Conservation (phyloP, 2,797 vertebrate genomes). For the Crocidura indochinensis region DNA sequence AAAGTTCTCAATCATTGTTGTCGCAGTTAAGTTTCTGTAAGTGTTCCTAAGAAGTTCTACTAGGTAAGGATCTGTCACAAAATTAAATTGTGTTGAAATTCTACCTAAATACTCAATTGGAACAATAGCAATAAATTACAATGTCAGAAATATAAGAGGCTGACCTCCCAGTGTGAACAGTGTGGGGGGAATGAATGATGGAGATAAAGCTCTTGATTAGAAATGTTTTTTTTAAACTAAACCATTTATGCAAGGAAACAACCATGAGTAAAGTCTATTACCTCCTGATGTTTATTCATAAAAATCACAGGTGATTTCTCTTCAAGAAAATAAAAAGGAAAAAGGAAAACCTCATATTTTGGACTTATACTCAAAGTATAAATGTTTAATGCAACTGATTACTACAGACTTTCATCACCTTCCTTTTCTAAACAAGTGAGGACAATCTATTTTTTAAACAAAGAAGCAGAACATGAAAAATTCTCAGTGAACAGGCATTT, state of each 20-base stretch:
- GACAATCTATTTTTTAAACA: conserved; percentile 9
- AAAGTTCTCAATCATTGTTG: too few species aligned
- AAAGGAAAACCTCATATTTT: conserved; percentile 57
- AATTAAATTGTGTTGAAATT: conserved; percentile 77
- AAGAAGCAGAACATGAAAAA: conserved; percentile 67
- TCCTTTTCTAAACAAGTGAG: conserved; percentile 68
- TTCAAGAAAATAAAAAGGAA: conserved; percentile 38
- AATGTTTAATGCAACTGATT: conserved; percentile 76
- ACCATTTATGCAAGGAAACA: conserved; percentile 72
- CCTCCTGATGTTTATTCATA: conserved; percentile 69
- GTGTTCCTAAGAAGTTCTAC: conserved; percentile 81
- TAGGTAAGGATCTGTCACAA: conserved; percentile 81
- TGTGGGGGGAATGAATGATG: conserved; percentile 49
- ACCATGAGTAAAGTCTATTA: conserved; percentile 75
- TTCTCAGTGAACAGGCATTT: conserved; percentile 59
- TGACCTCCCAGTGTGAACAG: conserved; percentile 79
- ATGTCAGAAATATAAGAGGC: conserved; percentile 80
- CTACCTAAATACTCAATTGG: conserved; percentile 80
- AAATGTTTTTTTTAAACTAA: conserved; percentile 81
- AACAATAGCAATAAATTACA: conserved; percentile 82
- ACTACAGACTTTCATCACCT: conserved; percentile 60
- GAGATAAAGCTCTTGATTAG: conserved; percentile 82
- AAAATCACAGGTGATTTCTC: conserved; percentile 69
- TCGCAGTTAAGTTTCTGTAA: conserved; percentile 40
- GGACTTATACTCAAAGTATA: conserved; percentile 33